Percentiles rank a stretch among this genome's conserved stretches.
These are phyloP conservation scores for Acanthurus lineatus DNA, from an alignment of 2,797 vertebrate species.

Conservation along the genomic window DNA sequence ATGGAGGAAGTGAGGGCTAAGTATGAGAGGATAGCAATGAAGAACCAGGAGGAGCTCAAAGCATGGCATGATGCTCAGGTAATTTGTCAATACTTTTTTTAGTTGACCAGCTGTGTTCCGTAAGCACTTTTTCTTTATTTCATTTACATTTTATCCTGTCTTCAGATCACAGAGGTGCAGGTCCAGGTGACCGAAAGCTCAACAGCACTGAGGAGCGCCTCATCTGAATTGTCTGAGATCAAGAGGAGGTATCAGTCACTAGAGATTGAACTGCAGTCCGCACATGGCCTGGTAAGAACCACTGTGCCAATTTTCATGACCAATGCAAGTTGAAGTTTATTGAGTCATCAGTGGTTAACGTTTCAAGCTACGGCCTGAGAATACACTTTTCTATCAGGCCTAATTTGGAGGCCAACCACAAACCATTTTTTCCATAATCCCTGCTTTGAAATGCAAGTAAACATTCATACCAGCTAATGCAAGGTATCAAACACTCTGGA, in stretches of 20 bases:
- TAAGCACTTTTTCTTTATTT: not conserved
- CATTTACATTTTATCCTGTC: slow-evolving; percentile 24
- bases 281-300: slow-evolving; percentile 84
- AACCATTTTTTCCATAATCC: too few species aligned
- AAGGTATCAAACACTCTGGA: too few species aligned
- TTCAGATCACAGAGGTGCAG: slow-evolving; percentile 84
- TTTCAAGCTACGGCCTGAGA: not conserved
- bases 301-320: not conserved
- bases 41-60: slow-evolving; percentile 92
- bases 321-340: not conserved
- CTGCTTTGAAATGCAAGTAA: too few species aligned
- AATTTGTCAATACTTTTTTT: not conserved
- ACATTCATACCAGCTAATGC: too few species aligned
- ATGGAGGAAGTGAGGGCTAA: slow-evolving; percentile 92
- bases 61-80: slow-evolving; percentile 89
- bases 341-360: not conserved
- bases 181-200: slow-evolving; percentile 82
- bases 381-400: too few species aligned
- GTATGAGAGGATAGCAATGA: slow-evolving; percentile 89
- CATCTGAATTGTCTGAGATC: slow-evolving; percentile 56
- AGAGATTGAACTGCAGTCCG: slow-evolving; percentile 85
- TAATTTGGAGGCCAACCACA: too few species aligned
- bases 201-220: slow-evolving; percentile 82
- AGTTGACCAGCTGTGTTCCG: not conserved
- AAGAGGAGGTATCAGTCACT: slow-evolving; percentile 73